These are phyloP conservation scores for Canis aureus DNA, from an alignment of 2,113 vertebrate genomes.

Conservation along the genomic window DNA sequence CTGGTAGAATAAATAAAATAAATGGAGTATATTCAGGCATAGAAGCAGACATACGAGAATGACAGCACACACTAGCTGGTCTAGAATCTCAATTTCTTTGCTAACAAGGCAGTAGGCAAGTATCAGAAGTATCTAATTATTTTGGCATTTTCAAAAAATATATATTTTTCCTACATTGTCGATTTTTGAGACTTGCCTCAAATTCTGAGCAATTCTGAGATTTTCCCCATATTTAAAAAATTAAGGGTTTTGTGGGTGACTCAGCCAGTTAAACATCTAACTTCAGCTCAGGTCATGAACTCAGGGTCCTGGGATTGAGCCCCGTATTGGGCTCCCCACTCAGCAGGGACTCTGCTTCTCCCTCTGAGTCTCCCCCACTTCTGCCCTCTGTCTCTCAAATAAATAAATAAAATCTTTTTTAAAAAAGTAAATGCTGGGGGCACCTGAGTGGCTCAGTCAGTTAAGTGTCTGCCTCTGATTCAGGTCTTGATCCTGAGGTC, in stretches of 20 bases:
- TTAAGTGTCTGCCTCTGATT: no score
- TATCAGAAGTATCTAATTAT: background rate
- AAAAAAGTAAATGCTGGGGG: background rate
- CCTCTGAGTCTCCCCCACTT: no score
- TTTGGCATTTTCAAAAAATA: background rate
- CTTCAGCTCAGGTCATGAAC: no score
- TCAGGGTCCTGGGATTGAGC: no score
- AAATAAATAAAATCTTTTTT: background rate
- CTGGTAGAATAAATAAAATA: background rate
- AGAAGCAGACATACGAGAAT: background rate
- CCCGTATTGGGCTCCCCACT: no score
- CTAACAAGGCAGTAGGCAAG: background rate
- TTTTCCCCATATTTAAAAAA: background rate
- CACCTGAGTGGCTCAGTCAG: no score
- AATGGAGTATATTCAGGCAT: background rate
- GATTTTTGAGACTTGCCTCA: background rate
- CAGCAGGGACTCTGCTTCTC: background rate
- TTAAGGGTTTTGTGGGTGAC: background rate
- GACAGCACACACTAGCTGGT: background rate
- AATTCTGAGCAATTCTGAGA: background rate
- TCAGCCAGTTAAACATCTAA: background rate
- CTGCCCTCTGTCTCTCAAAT: background rate
- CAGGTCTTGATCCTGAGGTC: no score
- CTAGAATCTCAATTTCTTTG: constrained; percentile 19
- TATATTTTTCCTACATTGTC: background rate